phyloP scores from a whole-genome alignment of 2,113 vertebrate genomes.

The Notothenia rossii region DNA sequence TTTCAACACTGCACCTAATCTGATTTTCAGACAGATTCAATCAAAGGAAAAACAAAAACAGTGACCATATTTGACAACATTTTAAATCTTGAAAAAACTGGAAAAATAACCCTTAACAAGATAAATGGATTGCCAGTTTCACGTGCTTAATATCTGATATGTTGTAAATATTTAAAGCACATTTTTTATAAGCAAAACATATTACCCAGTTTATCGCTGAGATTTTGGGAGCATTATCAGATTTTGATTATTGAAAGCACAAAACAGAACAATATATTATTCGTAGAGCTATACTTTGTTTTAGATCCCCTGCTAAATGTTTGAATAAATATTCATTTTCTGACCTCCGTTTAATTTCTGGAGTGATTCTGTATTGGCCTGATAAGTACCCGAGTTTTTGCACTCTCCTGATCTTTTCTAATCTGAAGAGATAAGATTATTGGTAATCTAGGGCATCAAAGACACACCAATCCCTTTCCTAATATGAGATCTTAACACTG shows the following conservation, averaged over 20 bases:
- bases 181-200: constrained; percentile 35
- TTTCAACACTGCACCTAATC: constrained; percentile 34
- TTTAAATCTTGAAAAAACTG: not conserved
- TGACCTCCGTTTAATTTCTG: constrained; percentile 12
- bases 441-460: constrained; percentile 79
- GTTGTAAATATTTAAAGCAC: constrained; percentile 13
- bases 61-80: constrained; percentile 14
- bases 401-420: constrained; percentile 63
- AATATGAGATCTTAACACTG: constrained; percentile 83
- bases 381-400: constrained; percentile 66
- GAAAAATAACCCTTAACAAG: constrained; percentile 3
- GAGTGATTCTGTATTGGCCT: constrained; percentile 50
- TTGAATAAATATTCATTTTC: constrained; percentile 25
- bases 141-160: constrained; percentile 23
- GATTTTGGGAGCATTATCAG: not conserved
- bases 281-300: not conserved
- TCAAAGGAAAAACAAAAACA: constrained; percentile 45
- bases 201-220: constrained; percentile 2
- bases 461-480: constrained; percentile 75
- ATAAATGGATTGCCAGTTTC: constrained; percentile 37
- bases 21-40: constrained; percentile 54
- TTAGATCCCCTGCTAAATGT: not conserved
- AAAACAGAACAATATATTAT: constrained; percentile 2
- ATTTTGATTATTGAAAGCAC: constrained; percentile 17
- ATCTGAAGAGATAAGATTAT: constrained; percentile 74